Percentiles rank a stretch among this genome's conserved stretches.
phyloP scores from a whole-genome alignment of 2,113 vertebrate genomes.

The Anseranas semipalmata region DNA sequence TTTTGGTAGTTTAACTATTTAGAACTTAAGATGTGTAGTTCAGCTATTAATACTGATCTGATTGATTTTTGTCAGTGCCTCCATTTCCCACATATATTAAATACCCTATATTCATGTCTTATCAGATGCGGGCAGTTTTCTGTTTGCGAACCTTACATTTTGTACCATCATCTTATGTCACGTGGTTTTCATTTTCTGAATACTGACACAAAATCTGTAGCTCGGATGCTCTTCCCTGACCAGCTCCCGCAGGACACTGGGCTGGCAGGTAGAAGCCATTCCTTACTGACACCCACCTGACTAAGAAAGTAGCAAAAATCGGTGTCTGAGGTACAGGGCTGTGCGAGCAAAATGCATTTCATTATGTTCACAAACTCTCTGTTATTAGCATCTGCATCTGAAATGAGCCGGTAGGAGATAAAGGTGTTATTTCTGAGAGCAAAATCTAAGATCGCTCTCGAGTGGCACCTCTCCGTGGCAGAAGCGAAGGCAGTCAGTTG shows the following conservation, averaged over 20 bases:
- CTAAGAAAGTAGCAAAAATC: neutral
- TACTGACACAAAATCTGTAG: neutral
- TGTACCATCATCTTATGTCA: neutral
- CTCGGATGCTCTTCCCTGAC: neutral
- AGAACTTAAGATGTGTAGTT: neutral
- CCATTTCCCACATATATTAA: neutral
- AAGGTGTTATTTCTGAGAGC: neutral
- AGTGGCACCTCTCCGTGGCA: neutral
- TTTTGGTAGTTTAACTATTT: neutral
- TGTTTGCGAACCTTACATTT: neutral
- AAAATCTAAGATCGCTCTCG: neutral
- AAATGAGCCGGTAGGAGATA: neutral
- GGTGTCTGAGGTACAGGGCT: neutral
- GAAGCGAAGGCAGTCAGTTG: neutral
- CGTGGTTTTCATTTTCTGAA: neutral
- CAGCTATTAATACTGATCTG: neutral
- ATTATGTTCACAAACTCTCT: neutral
- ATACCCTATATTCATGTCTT: neutral
- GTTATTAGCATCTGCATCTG: neutral
- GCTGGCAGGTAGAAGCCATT: neutral
- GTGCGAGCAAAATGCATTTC: neutral
- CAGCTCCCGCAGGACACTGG: fast-evolving
- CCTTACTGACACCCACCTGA: neutral
- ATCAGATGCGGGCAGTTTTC: neutral
- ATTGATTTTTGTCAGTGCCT: neutral